These are phyloP conservation scores for Edolisoma coerulescens DNA, from an alignment of 2,113 vertebrate species.

Conservation along the genomic window DNA sequence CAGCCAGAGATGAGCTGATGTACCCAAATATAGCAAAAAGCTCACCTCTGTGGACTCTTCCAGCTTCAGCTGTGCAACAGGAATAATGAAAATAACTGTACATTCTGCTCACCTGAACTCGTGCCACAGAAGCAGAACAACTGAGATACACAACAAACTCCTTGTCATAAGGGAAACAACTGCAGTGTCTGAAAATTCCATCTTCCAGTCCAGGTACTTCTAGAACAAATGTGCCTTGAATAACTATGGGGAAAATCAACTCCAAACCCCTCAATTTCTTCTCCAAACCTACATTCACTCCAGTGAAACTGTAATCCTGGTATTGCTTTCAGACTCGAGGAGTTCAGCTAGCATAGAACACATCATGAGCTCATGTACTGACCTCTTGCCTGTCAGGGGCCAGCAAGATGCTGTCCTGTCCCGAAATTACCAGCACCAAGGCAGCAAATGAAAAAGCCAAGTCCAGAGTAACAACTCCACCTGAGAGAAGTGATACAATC, in stretches of 20 bases:
- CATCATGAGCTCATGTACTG: fast-evolving
- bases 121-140: neutral
- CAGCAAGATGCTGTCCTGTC: neutral
- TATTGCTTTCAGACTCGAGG: neutral
- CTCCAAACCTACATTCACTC: neutral
- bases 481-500: neutral
- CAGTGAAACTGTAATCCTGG: neutral
- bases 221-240: neutral
- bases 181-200: neutral
- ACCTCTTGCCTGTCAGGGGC: neutral
- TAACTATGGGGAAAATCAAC: neutral
- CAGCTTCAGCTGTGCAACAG: neutral
- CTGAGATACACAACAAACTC: neutral
- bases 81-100: neutral
- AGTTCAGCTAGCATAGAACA: neutral
- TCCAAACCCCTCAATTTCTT: neutral
- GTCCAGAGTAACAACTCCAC: neutral
- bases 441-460: neutral
- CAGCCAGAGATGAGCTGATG: neutral
- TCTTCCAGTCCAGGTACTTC: neutral
- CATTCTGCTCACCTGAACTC: neutral
- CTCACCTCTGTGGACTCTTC: neutral
- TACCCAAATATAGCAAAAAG: neutral
- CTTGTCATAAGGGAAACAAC: neutral
- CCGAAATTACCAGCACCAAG: neutral